phyloP scores from a whole-genome alignment of 2,113 vertebrate genomes.

The Gymnocephalus cernua region DNA sequence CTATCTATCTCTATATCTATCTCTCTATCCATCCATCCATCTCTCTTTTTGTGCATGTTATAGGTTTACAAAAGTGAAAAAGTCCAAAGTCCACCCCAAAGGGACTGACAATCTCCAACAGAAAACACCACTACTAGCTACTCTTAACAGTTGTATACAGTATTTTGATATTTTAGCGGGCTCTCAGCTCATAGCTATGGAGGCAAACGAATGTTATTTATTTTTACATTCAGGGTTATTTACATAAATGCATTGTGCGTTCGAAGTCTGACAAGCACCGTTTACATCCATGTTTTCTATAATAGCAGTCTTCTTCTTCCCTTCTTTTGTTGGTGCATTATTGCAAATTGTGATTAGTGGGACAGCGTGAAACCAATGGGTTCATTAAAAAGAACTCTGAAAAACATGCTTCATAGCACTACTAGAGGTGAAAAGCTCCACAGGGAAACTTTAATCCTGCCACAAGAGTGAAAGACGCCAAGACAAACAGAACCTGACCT shows the following conservation, averaged over 20 bases:
- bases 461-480: neutral
- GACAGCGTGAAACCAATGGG: neutral
- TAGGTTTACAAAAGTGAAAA: too few relatives aligned
- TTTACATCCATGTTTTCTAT: neutral
- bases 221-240: neutral
- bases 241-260: neutral
- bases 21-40: too few relatives aligned
- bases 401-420: neutral
- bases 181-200: neutral
- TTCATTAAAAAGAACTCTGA: neutral
- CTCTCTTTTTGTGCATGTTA: too few relatives aligned
- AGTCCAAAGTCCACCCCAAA: too few relatives aligned
- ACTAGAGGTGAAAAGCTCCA: neutral
- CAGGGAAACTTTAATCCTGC: neutral
- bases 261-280: neutral
- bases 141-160: neutral
- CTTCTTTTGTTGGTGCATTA: neutral
- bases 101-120: too few relatives aligned
- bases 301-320: neutral
- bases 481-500: conserved; percentile 19
- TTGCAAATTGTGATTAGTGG: neutral
- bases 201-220: neutral
- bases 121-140: too few relatives aligned
- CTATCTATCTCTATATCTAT: too few relatives aligned
- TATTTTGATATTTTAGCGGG: neutral